Percentiles rank a stretch among this genome's conserved stretches.
Evolutionary conservation across 1,140 invertebrate genomes (phyloP).

Genomic region (Pinna nobilis): DNA sequence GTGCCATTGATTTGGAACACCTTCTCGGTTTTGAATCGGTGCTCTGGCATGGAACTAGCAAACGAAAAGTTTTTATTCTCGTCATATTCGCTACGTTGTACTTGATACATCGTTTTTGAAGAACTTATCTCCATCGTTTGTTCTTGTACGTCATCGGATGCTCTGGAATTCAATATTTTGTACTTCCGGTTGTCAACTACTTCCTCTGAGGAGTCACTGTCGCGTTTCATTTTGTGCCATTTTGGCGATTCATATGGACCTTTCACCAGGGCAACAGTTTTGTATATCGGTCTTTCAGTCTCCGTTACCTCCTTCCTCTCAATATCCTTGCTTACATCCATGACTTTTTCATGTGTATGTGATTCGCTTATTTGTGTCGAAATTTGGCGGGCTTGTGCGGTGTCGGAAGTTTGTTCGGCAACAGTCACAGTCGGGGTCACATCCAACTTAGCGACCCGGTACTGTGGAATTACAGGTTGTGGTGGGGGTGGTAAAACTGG

Average conservation of each 20-base stretch:
- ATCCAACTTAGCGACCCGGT: conserved; percentile 14
- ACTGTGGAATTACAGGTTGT: conserved; percentile 19
- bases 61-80: not conserved
- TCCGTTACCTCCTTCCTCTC: conserved; percentile 7
- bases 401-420: not conserved
- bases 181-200: conserved; percentile 24
- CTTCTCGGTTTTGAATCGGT: conserved; percentile 15
- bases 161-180: conserved; percentile 35
- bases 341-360: not conserved
- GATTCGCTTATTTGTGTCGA: not conserved
- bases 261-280: conserved; percentile 42
- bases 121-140: conserved; percentile 21
- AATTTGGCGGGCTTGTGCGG: not conserved
- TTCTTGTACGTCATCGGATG: conserved; percentile 22
- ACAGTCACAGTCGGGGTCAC: conserved; percentile 20
- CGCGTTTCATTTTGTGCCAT: conserved; percentile 35
- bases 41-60: not conserved
- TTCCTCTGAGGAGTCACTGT: conserved; percentile 18
- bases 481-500: conserved; percentile 15
- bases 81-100: conserved; percentile 10
- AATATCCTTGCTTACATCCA: not conserved
- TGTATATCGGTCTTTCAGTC: conserved; percentile 34
- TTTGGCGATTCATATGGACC: conserved; percentile 44
- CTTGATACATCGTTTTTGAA: conserved; percentile 7
- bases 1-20: conserved; percentile 14